These are phyloP conservation scores for Hirtodrosophila confusa DNA, from an alignment of 2,888 invertebrate genomes.

Conservation along the genomic window DNA sequence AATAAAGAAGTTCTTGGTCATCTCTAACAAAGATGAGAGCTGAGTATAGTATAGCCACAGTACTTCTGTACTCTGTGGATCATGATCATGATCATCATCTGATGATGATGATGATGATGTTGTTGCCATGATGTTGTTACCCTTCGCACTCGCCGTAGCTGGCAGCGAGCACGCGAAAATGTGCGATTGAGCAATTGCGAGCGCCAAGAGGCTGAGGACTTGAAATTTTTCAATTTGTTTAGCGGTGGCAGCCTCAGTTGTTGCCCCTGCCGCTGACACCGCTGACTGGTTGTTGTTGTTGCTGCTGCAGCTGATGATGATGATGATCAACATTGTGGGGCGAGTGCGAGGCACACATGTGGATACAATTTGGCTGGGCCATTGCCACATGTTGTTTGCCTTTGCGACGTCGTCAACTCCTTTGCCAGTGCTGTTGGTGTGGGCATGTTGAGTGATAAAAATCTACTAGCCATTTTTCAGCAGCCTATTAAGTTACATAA, in stretches of 20 bases:
- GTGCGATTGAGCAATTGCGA: slow-evolving; percentile 74
- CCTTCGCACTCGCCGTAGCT: slow-evolving; percentile 41
- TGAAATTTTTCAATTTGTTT: slow-evolving; percentile 76
- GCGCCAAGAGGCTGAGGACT: slow-evolving; percentile 75
- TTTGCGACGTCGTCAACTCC: slow-evolving; percentile 52
- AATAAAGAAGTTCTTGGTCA: slow-evolving; percentile 25
- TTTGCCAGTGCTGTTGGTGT: slow-evolving; percentile 34
- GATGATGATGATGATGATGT: slow-evolving; percentile 18
- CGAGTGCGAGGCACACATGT: slow-evolving; percentile 64
- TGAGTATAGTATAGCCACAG: slow-evolving; percentile 34
- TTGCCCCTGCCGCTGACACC: slow-evolving; percentile 30
- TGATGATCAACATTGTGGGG: slow-evolving; percentile 57
- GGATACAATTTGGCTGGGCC: slow-evolving; percentile 74
- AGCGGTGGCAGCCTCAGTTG: slow-evolving; percentile 48
- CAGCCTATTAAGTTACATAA: slow-evolving; percentile 77
- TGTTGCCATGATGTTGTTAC: slow-evolving; percentile 6
- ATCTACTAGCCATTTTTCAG: slow-evolving; percentile 69
- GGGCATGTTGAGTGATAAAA: slow-evolving; percentile 62
- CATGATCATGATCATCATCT: slow-evolving; percentile 32
- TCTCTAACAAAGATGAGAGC: slow-evolving; percentile 38
- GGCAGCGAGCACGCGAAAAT: slow-evolving; percentile 65
- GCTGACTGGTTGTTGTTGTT: slow-evolving; percentile 18
- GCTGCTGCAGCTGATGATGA: slow-evolving; percentile 38
- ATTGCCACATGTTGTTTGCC: slow-evolving; percentile 75
- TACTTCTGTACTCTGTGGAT: slow-evolving; percentile 20